Evolutionary conservation across 1,140 invertebrate genomes (phyloP).

Genomic region (Microplitis mediator): DNA sequence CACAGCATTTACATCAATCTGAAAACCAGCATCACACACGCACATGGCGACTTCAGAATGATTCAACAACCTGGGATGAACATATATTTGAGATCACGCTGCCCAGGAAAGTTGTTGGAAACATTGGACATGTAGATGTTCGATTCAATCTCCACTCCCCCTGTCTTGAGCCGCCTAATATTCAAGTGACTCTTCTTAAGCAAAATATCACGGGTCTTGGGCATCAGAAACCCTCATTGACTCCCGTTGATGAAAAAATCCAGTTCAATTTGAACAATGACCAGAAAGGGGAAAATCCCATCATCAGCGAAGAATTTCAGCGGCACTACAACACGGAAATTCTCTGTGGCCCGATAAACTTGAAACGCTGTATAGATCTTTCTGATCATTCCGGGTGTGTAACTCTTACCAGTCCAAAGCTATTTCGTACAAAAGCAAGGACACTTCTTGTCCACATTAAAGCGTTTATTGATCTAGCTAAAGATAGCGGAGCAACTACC

Average conservation of each 20-base stretch:
- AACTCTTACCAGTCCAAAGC: conserved; percentile 83
- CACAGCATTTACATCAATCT: conserved; percentile 75
- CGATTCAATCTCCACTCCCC: conserved; percentile 81
- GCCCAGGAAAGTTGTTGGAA: conserved; percentile 70
- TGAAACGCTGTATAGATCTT: conserved; percentile 81
- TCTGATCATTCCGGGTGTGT: conserved; percentile 83
- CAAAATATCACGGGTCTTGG: conserved; percentile 80
- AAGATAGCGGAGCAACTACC: conserved; percentile 58
- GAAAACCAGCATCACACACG: conserved; percentile 82
- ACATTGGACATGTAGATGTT: conserved; percentile 85
- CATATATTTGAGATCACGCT: conserved; percentile 89
- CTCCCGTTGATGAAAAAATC: conserved; percentile 67
- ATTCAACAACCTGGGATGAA: conserved; percentile 87
- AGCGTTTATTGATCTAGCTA: conserved; percentile 72
- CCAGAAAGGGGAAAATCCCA: conserved; percentile 73
- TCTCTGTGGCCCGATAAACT: conserved; percentile 83
- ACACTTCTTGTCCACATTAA: conserved; percentile 87
- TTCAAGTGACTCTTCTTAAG: conserved; percentile 83
- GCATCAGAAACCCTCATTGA: conserved; percentile 54
- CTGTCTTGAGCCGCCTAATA: conserved; percentile 65
- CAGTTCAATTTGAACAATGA: conserved; percentile 65
- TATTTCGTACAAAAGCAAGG: conserved; percentile 78
- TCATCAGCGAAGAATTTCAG: conserved; percentile 80
- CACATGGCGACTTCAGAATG: conserved; percentile 85
- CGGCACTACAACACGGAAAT: conserved; percentile 87